Evolutionary conservation across 2,888 invertebrate species (phyloP).

Genomic region (Boloria selene): DNA sequence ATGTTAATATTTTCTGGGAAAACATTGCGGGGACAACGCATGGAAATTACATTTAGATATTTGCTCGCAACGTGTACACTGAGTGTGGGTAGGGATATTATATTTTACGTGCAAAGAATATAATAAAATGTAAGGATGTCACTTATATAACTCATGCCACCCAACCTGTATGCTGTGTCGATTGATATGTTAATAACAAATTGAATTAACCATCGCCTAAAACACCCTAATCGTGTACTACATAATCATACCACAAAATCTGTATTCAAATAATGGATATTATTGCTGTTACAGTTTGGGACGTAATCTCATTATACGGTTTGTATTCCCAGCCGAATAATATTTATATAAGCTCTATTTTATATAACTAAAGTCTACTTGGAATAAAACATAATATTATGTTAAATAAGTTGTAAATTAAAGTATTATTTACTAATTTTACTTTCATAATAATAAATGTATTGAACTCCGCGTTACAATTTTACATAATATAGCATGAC

Average conservation of each 20-base stretch:
- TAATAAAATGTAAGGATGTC: slow-evolving; percentile 78
- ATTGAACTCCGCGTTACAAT: too few species aligned
- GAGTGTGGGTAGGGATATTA: slow-evolving; percentile 80
- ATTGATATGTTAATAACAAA: slow-evolving; percentile 78
- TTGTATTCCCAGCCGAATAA: neutral
- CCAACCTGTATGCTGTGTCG: slow-evolving; percentile 38
- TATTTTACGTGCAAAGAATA: slow-evolving; percentile 81
- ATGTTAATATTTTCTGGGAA: slow-evolving; percentile 82
- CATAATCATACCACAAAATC: slow-evolving; percentile 8
- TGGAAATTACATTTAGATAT: slow-evolving; percentile 83
- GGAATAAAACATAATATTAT: too few species aligned
- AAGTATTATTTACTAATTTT: too few species aligned
- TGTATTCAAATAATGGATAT: slow-evolving; percentile 19
- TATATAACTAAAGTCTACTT: neutral
- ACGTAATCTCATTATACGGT: slow-evolving; percentile 22
- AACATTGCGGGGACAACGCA: slow-evolving; percentile 82
- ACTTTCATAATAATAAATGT: too few species aligned
- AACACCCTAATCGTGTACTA: slow-evolving; percentile 5
- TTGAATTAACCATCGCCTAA: slow-evolving; percentile 60
- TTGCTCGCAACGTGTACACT: slow-evolving; percentile 77
- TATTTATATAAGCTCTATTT: neutral
- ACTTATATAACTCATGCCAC: slow-evolving; percentile 44
- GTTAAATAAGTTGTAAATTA: too few species aligned
- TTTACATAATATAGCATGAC: too few species aligned
- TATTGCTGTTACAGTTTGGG: slow-evolving; percentile 1